A percentile compares a stretch with the other conserved stretches of the same genome.
Evolutionary conservation across 2,797 vertebrate genomes (phyloP).

Genomic region (Petrocephalus schoutedeni): DNA sequence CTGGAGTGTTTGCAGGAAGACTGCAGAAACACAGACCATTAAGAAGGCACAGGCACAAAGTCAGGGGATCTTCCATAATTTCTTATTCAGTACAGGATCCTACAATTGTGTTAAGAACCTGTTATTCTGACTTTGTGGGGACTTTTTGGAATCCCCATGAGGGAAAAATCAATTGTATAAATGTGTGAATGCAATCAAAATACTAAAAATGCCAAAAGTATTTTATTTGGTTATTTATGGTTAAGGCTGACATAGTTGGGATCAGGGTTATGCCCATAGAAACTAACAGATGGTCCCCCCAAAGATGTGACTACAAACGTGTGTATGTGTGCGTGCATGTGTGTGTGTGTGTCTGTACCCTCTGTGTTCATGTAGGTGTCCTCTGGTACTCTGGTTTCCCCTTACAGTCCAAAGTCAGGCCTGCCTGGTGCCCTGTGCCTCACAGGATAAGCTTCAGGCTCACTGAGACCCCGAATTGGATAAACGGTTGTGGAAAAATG

Average conservation of each 20-base stretch:
- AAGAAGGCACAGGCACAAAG: not conserved
- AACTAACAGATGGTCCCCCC: not conserved
- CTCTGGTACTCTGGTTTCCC: not conserved
- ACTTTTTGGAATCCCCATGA: not conserved
- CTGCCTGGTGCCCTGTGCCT: not conserved
- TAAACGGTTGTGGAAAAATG: not conserved
- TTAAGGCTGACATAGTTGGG: not conserved
- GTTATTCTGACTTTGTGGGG: not conserved
- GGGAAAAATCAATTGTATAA: not conserved
- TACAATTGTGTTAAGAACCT: not conserved
- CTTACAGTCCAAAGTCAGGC: not conserved
- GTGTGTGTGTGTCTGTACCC: not conserved
- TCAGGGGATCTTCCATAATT: not conserved
- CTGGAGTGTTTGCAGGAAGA: not conserved
- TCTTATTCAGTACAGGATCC: not conserved
- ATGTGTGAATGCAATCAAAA: not conserved
- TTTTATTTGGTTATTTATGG: not conserved
- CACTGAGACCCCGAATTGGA: conserved; percentile 22
- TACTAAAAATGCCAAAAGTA: not conserved
- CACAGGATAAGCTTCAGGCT: not conserved
- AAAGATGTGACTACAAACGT: too few relatives aligned
- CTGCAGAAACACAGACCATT: not conserved
- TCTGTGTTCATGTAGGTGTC: not conserved
- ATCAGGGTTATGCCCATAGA: not conserved
- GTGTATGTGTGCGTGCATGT: not conserved